Conservation (phyloP, 2,113 vertebrate species). For the Podiceps cristatus region DNA sequence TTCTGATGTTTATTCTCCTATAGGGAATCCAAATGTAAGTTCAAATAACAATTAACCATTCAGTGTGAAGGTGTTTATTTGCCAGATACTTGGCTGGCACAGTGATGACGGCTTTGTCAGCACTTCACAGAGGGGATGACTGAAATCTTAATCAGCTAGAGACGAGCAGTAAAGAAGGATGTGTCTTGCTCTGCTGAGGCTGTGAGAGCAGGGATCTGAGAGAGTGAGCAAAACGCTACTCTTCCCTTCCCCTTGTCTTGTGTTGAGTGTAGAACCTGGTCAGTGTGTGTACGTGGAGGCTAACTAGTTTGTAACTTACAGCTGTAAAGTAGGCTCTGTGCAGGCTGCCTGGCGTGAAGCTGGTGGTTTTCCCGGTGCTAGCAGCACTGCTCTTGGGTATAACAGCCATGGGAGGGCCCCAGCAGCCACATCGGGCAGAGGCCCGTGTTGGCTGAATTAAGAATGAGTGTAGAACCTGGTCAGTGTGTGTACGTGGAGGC, state of each 20-base stretch:
- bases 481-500: no score
- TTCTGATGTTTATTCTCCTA: background rate
- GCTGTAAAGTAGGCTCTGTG: background rate
- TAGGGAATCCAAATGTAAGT: background rate
- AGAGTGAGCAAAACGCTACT: background rate
- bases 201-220: background rate
- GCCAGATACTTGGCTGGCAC: background rate
- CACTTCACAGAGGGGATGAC: background rate
- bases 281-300: no score
- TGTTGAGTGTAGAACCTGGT: background rate
- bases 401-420: background rate
- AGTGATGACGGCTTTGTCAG: background rate
- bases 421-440: background rate
- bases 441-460: background rate
- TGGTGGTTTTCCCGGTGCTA: background rate
- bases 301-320: background rate
- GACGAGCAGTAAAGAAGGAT: background rate
- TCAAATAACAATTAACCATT: background rate
- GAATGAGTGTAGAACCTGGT: background rate
- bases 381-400: background rate
- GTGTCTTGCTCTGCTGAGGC: background rate
- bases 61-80: background rate
- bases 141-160: background rate
- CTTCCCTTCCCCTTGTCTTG: background rate
- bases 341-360: background rate